Evolutionary conservation across 2,888 invertebrate species (phyloP).

Genomic region (Noctua janthe): DNA sequence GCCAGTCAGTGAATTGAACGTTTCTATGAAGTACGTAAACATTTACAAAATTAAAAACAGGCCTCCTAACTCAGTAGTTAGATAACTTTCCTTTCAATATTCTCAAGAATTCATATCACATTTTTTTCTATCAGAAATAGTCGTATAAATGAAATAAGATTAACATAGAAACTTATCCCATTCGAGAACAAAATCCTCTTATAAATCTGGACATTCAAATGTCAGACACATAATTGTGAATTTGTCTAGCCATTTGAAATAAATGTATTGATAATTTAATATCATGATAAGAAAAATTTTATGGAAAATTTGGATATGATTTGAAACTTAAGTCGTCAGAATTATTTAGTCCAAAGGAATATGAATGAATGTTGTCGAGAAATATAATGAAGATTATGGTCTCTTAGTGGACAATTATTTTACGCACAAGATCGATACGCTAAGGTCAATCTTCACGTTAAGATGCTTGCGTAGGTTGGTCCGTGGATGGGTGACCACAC

Average conservation of each 20-base stretch:
- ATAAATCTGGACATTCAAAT: background rate
- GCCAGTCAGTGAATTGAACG: background rate
- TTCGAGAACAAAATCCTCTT: constrained; percentile 1
- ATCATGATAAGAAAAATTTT: background rate
- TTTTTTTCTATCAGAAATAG: background rate
- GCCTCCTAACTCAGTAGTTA: too few relatives aligned
- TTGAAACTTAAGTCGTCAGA: background rate
- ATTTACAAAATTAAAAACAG: too few relatives aligned
- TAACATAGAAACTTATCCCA: too few relatives aligned
- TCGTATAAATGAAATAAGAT: too few relatives aligned
- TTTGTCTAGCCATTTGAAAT: background rate
- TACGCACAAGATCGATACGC: too few relatives aligned
- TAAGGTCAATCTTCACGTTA: too few relatives aligned
- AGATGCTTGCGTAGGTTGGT: too few relatives aligned
- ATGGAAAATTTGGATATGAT: too few relatives aligned
- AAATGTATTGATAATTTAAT: constrained; percentile 9
- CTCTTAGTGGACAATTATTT: too few relatives aligned
- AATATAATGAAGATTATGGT: background rate
- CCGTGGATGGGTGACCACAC: too few relatives aligned
- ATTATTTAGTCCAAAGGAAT: background rate
- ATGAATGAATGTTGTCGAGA: background rate
- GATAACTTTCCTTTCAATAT: background rate
- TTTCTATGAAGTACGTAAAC: too few relatives aligned
- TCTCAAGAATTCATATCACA: background rate
- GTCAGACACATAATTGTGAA: background rate